These are phyloP conservation scores for Ganaspis brasiliensis DNA, from an alignment of 2,888 invertebrate genomes.

Conservation along the genomic window DNA sequence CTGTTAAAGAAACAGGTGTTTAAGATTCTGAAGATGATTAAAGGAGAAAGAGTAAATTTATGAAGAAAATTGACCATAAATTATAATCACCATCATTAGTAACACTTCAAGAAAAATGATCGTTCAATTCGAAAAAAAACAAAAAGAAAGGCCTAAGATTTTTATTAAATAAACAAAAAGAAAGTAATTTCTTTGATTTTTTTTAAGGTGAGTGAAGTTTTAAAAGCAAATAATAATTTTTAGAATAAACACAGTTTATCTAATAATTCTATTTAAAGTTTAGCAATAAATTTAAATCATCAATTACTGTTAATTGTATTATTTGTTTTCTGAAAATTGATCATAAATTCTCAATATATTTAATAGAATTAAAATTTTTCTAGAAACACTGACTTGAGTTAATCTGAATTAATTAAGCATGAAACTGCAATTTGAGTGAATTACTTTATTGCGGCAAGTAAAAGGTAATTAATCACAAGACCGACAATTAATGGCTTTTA, in stretches of 20 bases:
- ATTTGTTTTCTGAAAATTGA: not conserved
- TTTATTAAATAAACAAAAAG: too few relatives aligned
- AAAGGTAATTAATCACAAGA: slow-evolving; percentile 23
- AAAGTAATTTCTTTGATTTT: too few relatives aligned
- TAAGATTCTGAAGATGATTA: not conserved
- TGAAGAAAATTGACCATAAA: slow-evolving; percentile 69
- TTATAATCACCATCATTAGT: slow-evolving; percentile 75
- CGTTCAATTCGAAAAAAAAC: too few relatives aligned
- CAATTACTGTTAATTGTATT: not conserved
- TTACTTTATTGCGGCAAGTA: slow-evolving; percentile 15
- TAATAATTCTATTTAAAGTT: too few relatives aligned
- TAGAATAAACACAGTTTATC: too few relatives aligned
- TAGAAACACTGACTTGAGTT: not conserved
- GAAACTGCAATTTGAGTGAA: not conserved
- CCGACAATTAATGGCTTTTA: slow-evolving; percentile 13
- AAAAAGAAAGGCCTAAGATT: too few relatives aligned
- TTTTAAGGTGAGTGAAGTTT: too few relatives aligned
- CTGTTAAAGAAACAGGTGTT: not conserved
- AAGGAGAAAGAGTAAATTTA: slow-evolving; percentile 67
- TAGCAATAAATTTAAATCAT: not conserved
- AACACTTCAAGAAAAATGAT: slow-evolving; percentile 69
- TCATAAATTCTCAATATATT: not conserved
- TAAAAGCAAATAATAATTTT: too few relatives aligned
- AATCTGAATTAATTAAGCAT: slow-evolving; percentile 7
- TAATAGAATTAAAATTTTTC: not conserved